phyloP scores from a whole-genome alignment of 2,888 invertebrate species.

The Hirtodrosophila alboralis region DNA sequence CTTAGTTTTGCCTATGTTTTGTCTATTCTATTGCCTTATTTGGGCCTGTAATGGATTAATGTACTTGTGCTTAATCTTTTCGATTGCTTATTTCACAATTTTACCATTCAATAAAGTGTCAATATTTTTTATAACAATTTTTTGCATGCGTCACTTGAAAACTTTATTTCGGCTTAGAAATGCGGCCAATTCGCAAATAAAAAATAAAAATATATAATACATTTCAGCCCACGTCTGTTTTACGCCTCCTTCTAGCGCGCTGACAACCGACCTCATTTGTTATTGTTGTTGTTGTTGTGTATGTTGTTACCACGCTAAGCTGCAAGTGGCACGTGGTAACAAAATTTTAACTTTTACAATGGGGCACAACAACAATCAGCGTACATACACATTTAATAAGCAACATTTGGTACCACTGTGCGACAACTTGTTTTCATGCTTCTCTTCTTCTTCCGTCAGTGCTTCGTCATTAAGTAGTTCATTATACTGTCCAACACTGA shows the following conservation, averaged over 20 bases:
- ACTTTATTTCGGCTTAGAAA: slow-evolving; percentile 40
- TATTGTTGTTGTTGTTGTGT: slow-evolving; percentile 37
- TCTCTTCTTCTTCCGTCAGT: slow-evolving; percentile 1
- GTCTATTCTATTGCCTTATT: neutral
- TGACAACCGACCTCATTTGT: no score
- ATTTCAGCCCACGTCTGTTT: slow-evolving; percentile 42
- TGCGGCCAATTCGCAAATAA: slow-evolving; percentile 47
- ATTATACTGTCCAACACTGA: slow-evolving; percentile 59
- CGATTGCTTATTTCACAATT: slow-evolving; percentile 31
- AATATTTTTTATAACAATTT: slow-evolving; percentile 36
- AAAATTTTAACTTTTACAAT: slow-evolving; percentile 4
- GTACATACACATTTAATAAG: slow-evolving; percentile 11
- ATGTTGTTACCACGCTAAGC: slow-evolving; percentile 57
- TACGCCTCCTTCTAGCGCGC: slow-evolving; percentile 33
- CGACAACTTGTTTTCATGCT: slow-evolving; percentile 62
- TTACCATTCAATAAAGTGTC: slow-evolving; percentile 38
- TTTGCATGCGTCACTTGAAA: slow-evolving; percentile 52
- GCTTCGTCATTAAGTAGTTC: slow-evolving; percentile 67
- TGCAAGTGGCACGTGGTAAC: slow-evolving; percentile 66
- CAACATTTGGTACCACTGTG: slow-evolving; percentile 49
- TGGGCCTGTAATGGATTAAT: slow-evolving; percentile 23
- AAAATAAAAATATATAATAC: slow-evolving; percentile 1
- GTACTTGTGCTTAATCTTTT: slow-evolving; percentile 28
- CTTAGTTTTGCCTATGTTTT: neutral
- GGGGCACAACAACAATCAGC: slow-evolving; percentile 26